Evolutionary conservation across 2,797 vertebrate genomes (phyloP).

Genomic region (Dermochelys coriacea): DNA sequence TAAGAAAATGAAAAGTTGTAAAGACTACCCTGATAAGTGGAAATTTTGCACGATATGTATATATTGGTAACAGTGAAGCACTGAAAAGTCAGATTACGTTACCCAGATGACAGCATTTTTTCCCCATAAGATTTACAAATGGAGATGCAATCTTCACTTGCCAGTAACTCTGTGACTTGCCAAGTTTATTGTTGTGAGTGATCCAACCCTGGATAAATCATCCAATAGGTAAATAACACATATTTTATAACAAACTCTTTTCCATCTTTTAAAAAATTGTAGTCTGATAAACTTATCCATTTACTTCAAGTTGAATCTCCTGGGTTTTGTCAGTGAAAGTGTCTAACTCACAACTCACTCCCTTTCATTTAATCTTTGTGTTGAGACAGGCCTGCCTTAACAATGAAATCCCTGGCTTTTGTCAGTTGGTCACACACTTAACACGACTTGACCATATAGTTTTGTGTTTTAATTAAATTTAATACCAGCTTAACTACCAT

Average conservation of each 20-base stretch:
- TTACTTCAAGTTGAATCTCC: background rate
- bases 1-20: background rate
- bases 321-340: background rate
- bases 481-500: background rate
- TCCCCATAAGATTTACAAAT: constrained; percentile 42
- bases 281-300: background rate
- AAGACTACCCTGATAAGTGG: constrained; percentile 1
- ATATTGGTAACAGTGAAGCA: background rate
- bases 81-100: background rate
- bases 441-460: background rate
- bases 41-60: background rate
- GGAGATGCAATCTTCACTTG: constrained; percentile 22
- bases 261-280: background rate
- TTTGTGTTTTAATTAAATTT: background rate
- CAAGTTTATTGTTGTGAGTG: background rate
- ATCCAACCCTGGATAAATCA: constrained; percentile 5
- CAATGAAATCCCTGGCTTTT: background rate
- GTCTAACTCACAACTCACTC: background rate
- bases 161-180: constrained; percentile 20
- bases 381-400: background rate
- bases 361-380: background rate
- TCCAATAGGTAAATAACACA: constrained; percentile 3
- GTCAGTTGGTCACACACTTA: background rate
- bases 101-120: constrained; percentile 45
- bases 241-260: constrained; percentile 9